Percentiles rank a stretch among this genome's conserved stretches.
Conservation (phyloP, 2,888 invertebrate genomes). For the Danaus chrysippus region DNA sequence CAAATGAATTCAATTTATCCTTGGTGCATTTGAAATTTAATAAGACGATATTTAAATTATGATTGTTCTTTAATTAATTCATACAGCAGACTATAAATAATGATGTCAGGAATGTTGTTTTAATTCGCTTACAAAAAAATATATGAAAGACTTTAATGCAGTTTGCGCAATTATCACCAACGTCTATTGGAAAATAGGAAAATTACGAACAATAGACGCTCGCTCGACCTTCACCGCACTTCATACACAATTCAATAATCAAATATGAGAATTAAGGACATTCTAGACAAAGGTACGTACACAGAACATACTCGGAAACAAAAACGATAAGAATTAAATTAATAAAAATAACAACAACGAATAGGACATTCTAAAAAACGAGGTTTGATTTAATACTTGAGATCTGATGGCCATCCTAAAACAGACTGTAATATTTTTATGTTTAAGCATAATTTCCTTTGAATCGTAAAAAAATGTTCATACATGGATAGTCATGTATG, state of each 20-base stretch:
- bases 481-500: slow-evolving; percentile 65
- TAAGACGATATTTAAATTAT: too few species aligned
- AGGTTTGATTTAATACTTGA: slow-evolving; percentile 14
- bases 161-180: slow-evolving; percentile 32
- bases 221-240: slow-evolving; percentile 35
- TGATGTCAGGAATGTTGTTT: background rate
- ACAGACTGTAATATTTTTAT: slow-evolving; percentile 17
- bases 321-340: slow-evolving; percentile 22
- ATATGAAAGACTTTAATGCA: too few species aligned
- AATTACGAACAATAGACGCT: slow-evolving; percentile 34
- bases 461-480: slow-evolving; percentile 30
- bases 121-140: background rate
- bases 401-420: slow-evolving; percentile 15
- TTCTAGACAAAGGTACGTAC: slow-evolving; percentile 18
- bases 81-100: slow-evolving; percentile 16
- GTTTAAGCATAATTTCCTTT: slow-evolving; percentile 20
- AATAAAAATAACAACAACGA: slow-evolving; percentile 11
- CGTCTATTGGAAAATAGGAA: slow-evolving; percentile 37
- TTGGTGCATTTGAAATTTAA: too few species aligned
- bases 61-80: too few species aligned
- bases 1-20: too few species aligned
- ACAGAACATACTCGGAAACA: slow-evolving; percentile 28
- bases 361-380: slow-evolving; percentile 28
- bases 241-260: slow-evolving; percentile 42
- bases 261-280: slow-evolving; percentile 45